Percentiles rank a stretch among this genome's conserved stretches.
Conservation (phyloP, 2,113 vertebrate species). For the Erythrolamprus reginae region DNA sequence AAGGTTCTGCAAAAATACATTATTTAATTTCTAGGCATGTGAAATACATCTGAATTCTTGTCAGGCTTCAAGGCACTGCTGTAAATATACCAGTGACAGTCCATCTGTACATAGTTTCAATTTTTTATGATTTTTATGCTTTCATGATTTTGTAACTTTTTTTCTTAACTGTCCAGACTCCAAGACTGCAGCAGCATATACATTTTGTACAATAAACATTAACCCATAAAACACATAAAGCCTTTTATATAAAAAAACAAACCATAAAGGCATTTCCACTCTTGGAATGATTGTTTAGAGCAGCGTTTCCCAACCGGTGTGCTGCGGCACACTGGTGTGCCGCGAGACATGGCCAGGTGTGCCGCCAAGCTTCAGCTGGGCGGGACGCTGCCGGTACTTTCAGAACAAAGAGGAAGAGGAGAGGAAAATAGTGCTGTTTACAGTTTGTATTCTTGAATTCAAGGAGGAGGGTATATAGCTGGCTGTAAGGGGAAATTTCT, state of each 20-base stretch:
- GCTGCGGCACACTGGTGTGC: no score
- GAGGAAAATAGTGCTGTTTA: no score
- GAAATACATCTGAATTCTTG: neutral
- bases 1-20: rapidly evolving
- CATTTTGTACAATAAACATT: neutral
- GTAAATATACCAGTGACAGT: neutral
- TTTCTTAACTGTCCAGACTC: neutral
- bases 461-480: no score
- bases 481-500: no score
- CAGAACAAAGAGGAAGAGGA: no score
- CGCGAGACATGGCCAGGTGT: no score
- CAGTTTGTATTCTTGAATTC: no score
- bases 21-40: neutral
- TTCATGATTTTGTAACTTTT: neutral
- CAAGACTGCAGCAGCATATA: neutral
- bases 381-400: no score
- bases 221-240: neutral
- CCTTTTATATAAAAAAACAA: neutral
- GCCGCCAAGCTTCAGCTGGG: no score
- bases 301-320: no score
- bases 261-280: neutral
- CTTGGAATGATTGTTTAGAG: neutral
- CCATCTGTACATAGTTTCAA: neutral
- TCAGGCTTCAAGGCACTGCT: neutral
- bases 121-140: neutral